Evolutionary conservation across 2,888 invertebrate genomes (phyloP).

Genomic region (Drosophila aldrichi): DNA sequence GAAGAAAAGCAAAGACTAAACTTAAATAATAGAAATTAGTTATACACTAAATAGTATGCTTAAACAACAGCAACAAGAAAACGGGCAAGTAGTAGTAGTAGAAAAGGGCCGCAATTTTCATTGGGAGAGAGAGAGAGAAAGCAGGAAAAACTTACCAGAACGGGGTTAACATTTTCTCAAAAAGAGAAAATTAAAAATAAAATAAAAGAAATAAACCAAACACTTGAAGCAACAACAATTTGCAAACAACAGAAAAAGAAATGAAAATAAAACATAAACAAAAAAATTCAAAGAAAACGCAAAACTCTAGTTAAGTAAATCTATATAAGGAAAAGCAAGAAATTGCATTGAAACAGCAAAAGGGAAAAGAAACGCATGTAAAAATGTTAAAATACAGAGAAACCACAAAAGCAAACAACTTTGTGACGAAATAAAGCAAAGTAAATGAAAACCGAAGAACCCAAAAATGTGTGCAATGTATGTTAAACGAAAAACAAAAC

Average conservation of each 20-base stretch:
- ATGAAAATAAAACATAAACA: not conserved
- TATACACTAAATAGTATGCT: constrained; percentile 63
- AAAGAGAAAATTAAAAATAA: constrained; percentile 3
- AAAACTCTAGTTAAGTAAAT: constrained; percentile 43
- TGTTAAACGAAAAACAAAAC: constrained; percentile 31
- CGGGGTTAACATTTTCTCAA: constrained; percentile 16
- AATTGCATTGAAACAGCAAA: constrained; percentile 28
- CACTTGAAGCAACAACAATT: constrained; percentile 31
- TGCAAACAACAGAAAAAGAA: constrained; percentile 3
- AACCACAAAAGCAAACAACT: constrained; percentile 27
- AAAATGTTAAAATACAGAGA: constrained; percentile 36
- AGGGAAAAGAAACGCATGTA: constrained; percentile 28
- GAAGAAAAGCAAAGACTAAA: constrained; percentile 77
- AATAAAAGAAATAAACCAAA: constrained; percentile 6
- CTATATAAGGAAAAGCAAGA: constrained; percentile 21
- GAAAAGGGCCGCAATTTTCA: constrained; percentile 20
- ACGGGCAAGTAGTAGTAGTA: constrained; percentile 17
- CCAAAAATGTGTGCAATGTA: constrained; percentile 70
- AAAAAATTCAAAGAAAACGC: constrained; percentile 1
- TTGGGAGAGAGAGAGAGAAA: not conserved
- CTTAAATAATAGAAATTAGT: constrained; percentile 74
- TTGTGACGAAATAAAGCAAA: constrained; percentile 41
- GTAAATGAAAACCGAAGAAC: constrained; percentile 26
- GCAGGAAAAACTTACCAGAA: constrained; percentile 29
- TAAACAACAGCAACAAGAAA: constrained; percentile 38